phyloP scores from a whole-genome alignment of 2,113 vertebrate genomes.

The Paratilapia polleni region DNA sequence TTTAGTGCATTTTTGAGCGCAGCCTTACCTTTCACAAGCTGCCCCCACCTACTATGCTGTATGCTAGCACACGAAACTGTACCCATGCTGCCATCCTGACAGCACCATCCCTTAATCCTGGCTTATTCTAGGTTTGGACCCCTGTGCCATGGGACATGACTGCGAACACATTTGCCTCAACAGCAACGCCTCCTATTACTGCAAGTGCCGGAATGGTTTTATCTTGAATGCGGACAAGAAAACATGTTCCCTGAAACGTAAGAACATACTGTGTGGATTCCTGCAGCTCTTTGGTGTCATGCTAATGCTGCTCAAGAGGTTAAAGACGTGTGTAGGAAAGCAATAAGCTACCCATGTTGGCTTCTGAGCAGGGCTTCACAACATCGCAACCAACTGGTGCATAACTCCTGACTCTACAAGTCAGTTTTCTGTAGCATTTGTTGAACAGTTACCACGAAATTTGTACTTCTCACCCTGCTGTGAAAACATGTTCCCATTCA shows the following conservation, averaged over 20 bases:
- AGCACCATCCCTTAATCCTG: constrained; percentile 34
- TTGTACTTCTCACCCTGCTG: background rate
- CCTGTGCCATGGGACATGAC: constrained; percentile 81
- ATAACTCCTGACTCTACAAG: constrained; percentile 15
- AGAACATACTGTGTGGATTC: constrained; percentile 55
- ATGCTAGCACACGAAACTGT: constrained; percentile 36
- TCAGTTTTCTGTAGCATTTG: constrained; percentile 35
- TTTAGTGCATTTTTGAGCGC: background rate
- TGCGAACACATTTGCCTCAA: constrained; percentile 87
- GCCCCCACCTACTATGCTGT: background rate
- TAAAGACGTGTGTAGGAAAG: background rate
- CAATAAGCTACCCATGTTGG: background rate
- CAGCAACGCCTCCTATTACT: constrained; percentile 78
- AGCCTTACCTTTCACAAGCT: background rate
- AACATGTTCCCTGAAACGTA: constrained; percentile 84
- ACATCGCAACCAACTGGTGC: constrained; percentile 35
- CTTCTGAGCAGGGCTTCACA: constrained; percentile 34
- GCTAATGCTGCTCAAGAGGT: constrained; percentile 14
- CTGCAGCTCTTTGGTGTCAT: constrained; percentile 22
- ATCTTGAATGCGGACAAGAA: constrained; percentile 84
- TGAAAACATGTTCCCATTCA: background rate
- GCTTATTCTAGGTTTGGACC: constrained; percentile 78
- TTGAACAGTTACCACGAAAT: constrained; percentile 43
- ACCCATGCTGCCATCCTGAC: constrained; percentile 21
- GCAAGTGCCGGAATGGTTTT: constrained; percentile 83